phyloP scores from a whole-genome alignment of 2,888 invertebrate species.

The Digitonthophagus gazella region DNA sequence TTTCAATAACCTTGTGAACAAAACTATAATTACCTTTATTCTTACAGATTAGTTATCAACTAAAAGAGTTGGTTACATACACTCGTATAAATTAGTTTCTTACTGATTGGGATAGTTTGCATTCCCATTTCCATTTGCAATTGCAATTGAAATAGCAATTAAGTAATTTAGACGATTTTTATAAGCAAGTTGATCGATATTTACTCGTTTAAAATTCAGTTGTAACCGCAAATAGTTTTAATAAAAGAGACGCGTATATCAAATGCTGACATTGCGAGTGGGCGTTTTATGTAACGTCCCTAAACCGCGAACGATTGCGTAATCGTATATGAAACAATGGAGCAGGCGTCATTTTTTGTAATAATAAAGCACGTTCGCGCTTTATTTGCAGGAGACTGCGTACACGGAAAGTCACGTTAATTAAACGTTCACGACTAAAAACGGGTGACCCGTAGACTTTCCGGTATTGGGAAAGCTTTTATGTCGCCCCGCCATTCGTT shows the following conservation, averaged over 20 bases:
- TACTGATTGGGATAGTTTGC: too few relatives aligned
- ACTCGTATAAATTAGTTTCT: too few relatives aligned
- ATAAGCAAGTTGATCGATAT: too few relatives aligned
- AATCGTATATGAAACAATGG: neutral
- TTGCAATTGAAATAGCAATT: too few relatives aligned
- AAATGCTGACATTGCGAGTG: neutral
- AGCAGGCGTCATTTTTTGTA: neutral
- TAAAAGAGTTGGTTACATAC: too few relatives aligned
- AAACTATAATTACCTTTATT: too few relatives aligned
- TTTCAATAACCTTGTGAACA: too few relatives aligned
- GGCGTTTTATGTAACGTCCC: neutral
- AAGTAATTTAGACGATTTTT: too few relatives aligned
- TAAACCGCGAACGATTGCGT: neutral
- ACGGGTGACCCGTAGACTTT: slow-evolving; percentile 9
- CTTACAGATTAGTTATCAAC: too few relatives aligned
- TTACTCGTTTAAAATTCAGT: too few relatives aligned
- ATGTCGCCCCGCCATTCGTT: slow-evolving; percentile 7
- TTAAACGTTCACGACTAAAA: slow-evolving; percentile 11
- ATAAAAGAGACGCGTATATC: neutral
- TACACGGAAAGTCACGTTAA: slow-evolving; percentile 4
- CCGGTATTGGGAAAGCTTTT: slow-evolving; percentile 18
- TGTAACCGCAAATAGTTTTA: too few relatives aligned
- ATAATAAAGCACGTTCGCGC: neutral
- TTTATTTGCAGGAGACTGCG: neutral
- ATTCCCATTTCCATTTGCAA: too few relatives aligned